A percentile compares a stretch with the other conserved stretches of the same genome.
Conservation (phyloP, 2,888 invertebrate species). For the Monoplex corrugatus region DNA sequence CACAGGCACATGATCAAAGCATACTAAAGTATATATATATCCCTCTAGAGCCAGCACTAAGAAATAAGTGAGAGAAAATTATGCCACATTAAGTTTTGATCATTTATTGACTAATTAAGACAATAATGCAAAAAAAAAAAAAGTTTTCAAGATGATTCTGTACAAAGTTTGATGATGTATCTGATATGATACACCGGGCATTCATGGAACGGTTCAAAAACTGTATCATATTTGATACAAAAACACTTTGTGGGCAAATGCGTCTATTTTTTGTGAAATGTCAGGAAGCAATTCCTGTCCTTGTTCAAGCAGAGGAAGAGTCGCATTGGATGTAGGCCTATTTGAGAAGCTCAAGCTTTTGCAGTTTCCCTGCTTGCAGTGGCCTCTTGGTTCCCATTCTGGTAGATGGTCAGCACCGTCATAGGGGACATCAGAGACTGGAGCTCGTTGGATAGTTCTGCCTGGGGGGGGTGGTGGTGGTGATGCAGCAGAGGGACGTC, state of each 20-base stretch:
- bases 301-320: slow-evolving; percentile 47
- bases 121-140: neutral
- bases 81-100: neutral
- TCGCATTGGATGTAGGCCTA: slow-evolving; percentile 47
- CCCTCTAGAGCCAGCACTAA: slow-evolving; percentile 26
- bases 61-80: neutral
- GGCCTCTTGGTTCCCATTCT: slow-evolving; percentile 35
- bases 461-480: slow-evolving; percentile 29
- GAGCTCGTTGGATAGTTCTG: slow-evolving; percentile 24
- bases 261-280: no score
- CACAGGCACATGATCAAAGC: no score
- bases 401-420: slow-evolving; percentile 47
- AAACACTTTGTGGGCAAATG: no score
- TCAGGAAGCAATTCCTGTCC: slow-evolving; percentile 51
- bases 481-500: no score
- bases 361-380: slow-evolving; percentile 41
- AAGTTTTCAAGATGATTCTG: neutral
- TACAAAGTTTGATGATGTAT: slow-evolving; percentile 17
- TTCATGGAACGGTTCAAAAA: no score
- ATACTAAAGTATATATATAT: no score
- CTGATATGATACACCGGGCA: neutral
- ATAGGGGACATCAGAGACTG: slow-evolving; percentile 43
- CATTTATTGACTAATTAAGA: neutral
- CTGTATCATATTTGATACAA: no score
- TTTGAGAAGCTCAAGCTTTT: slow-evolving; percentile 11